Evolutionary conservation across 2,113 vertebrate genomes (phyloP).

Genomic region (Mustela lutreola): DNA sequence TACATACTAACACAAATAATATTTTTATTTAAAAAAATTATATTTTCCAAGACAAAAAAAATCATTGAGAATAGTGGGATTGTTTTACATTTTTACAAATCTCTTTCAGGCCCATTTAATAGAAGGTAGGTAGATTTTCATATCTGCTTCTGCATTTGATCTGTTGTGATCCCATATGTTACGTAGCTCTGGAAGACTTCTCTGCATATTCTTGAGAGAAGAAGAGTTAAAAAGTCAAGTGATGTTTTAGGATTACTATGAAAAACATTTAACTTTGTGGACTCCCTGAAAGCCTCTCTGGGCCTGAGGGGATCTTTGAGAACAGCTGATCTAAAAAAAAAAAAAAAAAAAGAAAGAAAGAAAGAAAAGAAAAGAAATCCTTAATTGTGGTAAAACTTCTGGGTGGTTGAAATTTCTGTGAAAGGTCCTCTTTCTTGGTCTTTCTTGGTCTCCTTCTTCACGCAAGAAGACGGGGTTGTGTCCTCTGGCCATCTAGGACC

Average conservation of each 20-base stretch:
- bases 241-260: neutral
- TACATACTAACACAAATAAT: neutral
- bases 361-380: neutral
- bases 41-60: slow-evolving; percentile 14
- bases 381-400: neutral
- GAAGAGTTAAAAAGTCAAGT: neutral
- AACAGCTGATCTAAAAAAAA: neutral
- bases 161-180: neutral
- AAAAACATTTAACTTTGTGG: neutral
- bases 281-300: neutral
- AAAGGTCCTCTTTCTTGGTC: neutral
- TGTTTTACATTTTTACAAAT: neutral
- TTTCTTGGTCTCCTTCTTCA: neutral
- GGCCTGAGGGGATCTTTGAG: neutral
- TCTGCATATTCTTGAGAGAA: neutral
- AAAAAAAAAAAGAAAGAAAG: no score
- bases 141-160: neutral
- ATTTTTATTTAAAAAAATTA: neutral
- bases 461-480: neutral
- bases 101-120: neutral
- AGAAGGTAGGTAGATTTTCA: neutral
- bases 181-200: neutral
- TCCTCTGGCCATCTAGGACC: neutral
- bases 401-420: neutral
- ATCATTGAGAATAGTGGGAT: neutral